These are phyloP conservation scores for Myotis vivesi DNA, from an alignment of 2,797 vertebrate genomes.

Conservation along the genomic window DNA sequence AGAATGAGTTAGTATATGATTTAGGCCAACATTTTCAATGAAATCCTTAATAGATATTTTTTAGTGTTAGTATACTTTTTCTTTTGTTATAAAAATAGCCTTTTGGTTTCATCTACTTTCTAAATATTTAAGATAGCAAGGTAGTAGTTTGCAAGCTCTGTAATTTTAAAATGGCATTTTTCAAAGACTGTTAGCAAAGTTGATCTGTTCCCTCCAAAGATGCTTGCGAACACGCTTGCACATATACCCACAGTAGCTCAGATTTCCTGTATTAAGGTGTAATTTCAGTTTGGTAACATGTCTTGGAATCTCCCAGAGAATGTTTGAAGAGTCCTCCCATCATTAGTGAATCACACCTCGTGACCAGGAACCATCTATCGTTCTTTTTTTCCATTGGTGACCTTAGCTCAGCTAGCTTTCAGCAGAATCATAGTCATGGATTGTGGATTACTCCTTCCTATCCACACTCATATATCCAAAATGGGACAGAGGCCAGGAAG, in stretches of 20 bases:
- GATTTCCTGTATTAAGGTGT: background rate
- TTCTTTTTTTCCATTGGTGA: slow-evolving; percentile 45
- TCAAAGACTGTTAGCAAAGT: background rate
- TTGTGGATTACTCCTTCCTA: background rate
- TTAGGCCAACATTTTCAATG: slow-evolving; percentile 1
- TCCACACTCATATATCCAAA: background rate
- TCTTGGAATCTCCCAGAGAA: background rate
- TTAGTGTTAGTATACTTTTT: background rate
- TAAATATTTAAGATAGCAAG: slow-evolving; percentile 22
- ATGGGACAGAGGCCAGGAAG: background rate
- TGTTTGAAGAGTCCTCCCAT: background rate
- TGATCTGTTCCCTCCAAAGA: background rate
- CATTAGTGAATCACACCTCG: background rate
- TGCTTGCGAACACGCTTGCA: background rate
- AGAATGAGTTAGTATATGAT: background rate
- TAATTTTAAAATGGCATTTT: slow-evolving; percentile 37
- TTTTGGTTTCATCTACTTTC: background rate
- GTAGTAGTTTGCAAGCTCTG: background rate
- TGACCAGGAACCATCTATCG: background rate
- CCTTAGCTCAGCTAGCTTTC: background rate
- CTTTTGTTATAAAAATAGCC: background rate
- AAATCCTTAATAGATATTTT: background rate
- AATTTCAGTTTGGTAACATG: background rate
- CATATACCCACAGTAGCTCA: background rate
- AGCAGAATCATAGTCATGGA: background rate